phyloP scores from a whole-genome alignment of 2,797 vertebrate species.

The Gambusia yucatana region DNA sequence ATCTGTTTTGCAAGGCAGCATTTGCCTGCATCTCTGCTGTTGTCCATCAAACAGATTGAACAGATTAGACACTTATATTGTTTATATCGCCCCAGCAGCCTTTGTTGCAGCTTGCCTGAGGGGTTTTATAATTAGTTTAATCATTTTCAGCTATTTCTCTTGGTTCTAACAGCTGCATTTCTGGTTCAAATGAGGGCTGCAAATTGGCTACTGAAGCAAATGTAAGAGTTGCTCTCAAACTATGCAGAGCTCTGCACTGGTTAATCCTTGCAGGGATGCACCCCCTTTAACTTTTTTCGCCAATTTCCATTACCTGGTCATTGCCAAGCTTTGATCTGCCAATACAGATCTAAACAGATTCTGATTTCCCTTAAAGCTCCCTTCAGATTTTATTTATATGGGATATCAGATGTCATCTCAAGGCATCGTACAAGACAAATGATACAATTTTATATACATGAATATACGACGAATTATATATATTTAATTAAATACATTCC shows the following conservation, averaged over 20 bases:
- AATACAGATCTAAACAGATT: not conserved
- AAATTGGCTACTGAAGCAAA: conserved; percentile 57
- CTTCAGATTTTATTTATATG: not conserved
- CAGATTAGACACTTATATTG: conserved; percentile 49
- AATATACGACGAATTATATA: not conserved
- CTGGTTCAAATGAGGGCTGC: conserved; percentile 57
- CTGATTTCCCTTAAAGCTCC: not conserved
- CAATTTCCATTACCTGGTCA: not conserved
- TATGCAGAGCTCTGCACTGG: conserved; percentile 8
- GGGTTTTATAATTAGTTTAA: conserved; percentile 56
- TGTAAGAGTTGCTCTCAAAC: conserved; percentile 61
- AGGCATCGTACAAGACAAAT: not conserved
- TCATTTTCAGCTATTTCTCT: conserved; percentile 43
- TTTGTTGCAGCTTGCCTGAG: conserved; percentile 30
- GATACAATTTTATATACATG: not conserved
- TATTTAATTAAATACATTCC: not conserved
- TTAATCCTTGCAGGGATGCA: not conserved
- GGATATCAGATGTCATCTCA: not conserved
- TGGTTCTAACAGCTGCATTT: conserved; percentile 48
- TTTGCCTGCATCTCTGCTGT: conserved; percentile 24
- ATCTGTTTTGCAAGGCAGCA: conserved; percentile 27
- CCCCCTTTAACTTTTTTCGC: not conserved
- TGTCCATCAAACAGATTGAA: conserved; percentile 32
- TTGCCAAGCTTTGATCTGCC: not conserved
- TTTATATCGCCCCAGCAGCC: conserved; percentile 37